phyloP scores from a whole-genome alignment of 2,113 vertebrate genomes.

The Oenanthe oenanthe region DNA sequence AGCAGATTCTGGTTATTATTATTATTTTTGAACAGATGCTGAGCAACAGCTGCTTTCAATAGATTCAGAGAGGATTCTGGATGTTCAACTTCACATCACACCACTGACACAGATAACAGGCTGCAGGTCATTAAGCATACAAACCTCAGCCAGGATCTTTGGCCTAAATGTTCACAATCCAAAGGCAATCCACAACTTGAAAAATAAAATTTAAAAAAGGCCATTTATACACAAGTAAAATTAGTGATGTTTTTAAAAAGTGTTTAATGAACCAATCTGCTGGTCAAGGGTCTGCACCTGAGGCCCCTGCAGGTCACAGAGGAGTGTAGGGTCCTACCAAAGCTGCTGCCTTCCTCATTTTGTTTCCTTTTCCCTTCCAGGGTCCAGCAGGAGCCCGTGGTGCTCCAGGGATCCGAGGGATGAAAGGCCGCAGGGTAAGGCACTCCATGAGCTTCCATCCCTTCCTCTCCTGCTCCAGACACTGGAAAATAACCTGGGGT shows the following conservation, averaged over 20 bases:
- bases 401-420: constrained; percentile 82
- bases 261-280: neutral
- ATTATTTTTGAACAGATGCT: constrained; percentile 15
- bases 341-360: neutral
- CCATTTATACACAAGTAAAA: neutral
- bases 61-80: constrained; percentile 3
- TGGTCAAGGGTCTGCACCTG: neutral
- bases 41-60: constrained; percentile 55
- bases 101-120: constrained; percentile 13
- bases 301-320: neutral
- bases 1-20: constrained; percentile 2
- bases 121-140: constrained; percentile 11
- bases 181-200: neutral
- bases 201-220: neutral
- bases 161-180: neutral
- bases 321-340: neutral
- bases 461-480: neutral
- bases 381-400: constrained; percentile 85
- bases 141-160: constrained; percentile 22
- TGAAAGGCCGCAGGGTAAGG: constrained; percentile 90
- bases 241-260: neutral
- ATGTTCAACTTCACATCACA: neutral
- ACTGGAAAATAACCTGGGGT: neutral
- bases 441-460: neutral
- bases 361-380: constrained; percentile 71